These are phyloP conservation scores for Erebia epiphron DNA, from an alignment of 2,888 invertebrate species.

Conservation along the genomic window DNA sequence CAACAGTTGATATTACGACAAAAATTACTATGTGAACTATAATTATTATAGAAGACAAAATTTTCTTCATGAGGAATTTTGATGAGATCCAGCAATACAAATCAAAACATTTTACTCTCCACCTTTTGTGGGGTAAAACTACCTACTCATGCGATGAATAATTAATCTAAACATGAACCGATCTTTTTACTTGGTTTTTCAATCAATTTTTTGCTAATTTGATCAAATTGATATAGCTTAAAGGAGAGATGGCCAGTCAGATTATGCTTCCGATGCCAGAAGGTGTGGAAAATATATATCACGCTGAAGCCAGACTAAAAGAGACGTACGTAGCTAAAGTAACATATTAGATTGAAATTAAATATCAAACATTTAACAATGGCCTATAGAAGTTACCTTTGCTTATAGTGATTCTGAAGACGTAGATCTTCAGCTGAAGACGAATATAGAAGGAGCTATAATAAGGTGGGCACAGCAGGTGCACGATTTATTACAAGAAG, in stretches of 20 bases:
- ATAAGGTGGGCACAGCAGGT: conserved; percentile 94
- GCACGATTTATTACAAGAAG: conserved; percentile 89
- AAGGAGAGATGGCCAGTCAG: conserved; percentile 93
- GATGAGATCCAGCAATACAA: too few relatives aligned
- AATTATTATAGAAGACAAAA: too few relatives aligned
- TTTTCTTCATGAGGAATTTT: too few relatives aligned
- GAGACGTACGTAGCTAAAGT: conserved; percentile 56
- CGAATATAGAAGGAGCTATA: conserved; percentile 92
- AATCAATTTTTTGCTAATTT: not conserved
- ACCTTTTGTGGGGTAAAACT: too few relatives aligned
- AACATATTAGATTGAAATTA: not conserved
- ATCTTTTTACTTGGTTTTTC: too few relatives aligned
- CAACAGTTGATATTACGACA: too few relatives aligned
- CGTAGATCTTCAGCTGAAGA: conserved; percentile 88
- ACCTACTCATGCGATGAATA: too few relatives aligned
- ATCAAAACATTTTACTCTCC: too few relatives aligned
- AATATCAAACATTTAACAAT: not conserved
- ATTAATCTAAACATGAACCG: too few relatives aligned
- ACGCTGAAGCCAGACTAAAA: conserved; percentile 77
- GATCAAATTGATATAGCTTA: conserved; percentile 70
- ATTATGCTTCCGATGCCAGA: conserved; percentile 94
- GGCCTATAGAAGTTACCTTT: not conserved
- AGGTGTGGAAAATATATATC: conserved; percentile 87
- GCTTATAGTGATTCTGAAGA: conserved; percentile 75
- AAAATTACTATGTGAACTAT: too few relatives aligned